phyloP scores from a whole-genome alignment of 2,888 invertebrate genomes.

The Ypsolopha sequella region DNA sequence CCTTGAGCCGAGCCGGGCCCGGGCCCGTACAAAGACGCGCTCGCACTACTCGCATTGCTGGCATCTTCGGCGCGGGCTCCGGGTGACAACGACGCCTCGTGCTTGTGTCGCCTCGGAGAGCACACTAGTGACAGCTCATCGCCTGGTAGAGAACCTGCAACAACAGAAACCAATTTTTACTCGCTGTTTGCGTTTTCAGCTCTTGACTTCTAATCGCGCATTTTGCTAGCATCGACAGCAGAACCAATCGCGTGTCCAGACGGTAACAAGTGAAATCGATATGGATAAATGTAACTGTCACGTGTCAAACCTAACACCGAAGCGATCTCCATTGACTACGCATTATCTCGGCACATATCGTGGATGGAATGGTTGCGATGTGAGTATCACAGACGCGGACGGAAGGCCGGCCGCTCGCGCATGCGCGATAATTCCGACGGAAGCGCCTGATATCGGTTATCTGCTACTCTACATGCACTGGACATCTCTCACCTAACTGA shows the following conservation, averaged over 20 bases:
- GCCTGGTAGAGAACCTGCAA: slow-evolving; percentile 83
- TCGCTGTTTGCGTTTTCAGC: too few relatives aligned
- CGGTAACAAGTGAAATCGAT: too few relatives aligned
- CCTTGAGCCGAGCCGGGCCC: slow-evolving; percentile 41
- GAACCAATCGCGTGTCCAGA: too few relatives aligned
- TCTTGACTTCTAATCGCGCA: too few relatives aligned
- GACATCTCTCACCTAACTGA: too few relatives aligned
- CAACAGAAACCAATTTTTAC: slow-evolving; percentile 20
- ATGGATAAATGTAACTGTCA: slow-evolving; percentile 1
- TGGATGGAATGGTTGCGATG: not conserved
- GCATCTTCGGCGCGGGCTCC: slow-evolving; percentile 80
- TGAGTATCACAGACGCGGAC: slow-evolving; percentile 12
- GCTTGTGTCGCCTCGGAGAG: slow-evolving; percentile 70
- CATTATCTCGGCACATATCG: not conserved
- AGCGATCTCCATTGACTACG: too few relatives aligned
- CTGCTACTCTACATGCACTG: too few relatives aligned
- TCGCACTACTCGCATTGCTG: slow-evolving; percentile 76
- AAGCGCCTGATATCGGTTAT: slow-evolving; percentile 22
- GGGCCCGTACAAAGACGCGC: slow-evolving; percentile 73
- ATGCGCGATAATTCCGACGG: slow-evolving; percentile 40
- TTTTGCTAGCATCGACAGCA: too few relatives aligned
- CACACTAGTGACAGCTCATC: slow-evolving; percentile 81
- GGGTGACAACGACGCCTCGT: slow-evolving; percentile 75
- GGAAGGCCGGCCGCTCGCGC: slow-evolving; percentile 31
- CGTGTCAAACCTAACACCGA: not conserved